Conservation (phyloP, 2,888 invertebrate genomes). For the Acholoe squamosa region DNA sequence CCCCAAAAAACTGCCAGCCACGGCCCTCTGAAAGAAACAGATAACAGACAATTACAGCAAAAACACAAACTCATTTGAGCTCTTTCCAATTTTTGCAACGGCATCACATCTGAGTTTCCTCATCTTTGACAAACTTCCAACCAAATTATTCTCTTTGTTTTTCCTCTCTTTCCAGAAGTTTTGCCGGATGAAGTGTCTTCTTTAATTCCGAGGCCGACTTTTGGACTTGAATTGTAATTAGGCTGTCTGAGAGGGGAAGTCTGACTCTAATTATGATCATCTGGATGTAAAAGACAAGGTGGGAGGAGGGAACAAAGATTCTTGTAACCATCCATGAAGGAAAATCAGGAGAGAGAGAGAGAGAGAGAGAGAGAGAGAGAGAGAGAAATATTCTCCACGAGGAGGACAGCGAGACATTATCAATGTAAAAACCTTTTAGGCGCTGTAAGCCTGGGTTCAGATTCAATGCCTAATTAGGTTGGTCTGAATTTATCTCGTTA, state of each 20-base stretch:
- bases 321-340: background rate
- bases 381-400: too few species aligned
- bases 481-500: background rate
- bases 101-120: slow-evolving; percentile 32
- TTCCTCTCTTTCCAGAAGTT: slow-evolving; percentile 23
- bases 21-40: slow-evolving; percentile 5
- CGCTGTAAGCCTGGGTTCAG: background rate
- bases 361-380: too few species aligned
- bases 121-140: slow-evolving; percentile 25
- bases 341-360: too few species aligned
- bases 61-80: slow-evolving; percentile 22
- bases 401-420: background rate
- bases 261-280: slow-evolving; percentile 15
- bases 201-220: background rate
- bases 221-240: slow-evolving; percentile 31
- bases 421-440: background rate
- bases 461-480: slow-evolving; percentile 10
- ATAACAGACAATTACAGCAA: slow-evolving; percentile 21
- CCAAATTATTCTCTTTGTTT: background rate
- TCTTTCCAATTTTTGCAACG: background rate
- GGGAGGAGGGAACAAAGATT: background rate
- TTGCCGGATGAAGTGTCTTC: background rate
- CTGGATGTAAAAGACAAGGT: background rate
- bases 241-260: background rate
- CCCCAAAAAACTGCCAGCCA: background rate